These are phyloP conservation scores for Nyctibius bracteatus DNA, from an alignment of 2,113 vertebrate genomes.

Conservation along the genomic window DNA sequence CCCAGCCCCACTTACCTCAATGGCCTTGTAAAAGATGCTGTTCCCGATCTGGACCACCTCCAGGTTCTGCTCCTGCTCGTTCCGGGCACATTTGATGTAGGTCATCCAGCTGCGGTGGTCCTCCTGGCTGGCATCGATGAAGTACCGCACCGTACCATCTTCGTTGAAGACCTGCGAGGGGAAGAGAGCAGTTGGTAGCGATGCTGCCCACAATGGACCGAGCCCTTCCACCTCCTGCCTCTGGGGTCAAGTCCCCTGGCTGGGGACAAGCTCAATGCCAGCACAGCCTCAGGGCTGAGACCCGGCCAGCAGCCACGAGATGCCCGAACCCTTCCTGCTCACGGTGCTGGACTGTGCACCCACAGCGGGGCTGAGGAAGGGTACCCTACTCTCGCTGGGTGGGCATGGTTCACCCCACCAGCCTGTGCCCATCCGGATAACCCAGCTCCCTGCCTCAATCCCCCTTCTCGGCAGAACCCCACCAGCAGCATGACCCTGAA, in stretches of 20 bases:
- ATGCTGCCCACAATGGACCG: rapidly evolving
- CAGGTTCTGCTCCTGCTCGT: conserved; percentile 97
- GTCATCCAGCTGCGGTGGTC: conserved; percentile 99
- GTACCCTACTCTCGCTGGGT: neutral
- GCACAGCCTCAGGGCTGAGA: neutral
- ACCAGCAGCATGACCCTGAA: neutral
- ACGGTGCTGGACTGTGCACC: rapidly evolving
- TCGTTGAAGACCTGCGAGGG: conserved; percentile 89
- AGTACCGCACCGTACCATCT: conserved; percentile 90
- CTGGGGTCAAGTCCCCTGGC: neutral
- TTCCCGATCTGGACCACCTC: conserved; percentile 96
- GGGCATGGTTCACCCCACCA: rapidly evolving
- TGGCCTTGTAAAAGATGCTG: conserved; percentile 97
- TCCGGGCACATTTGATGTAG: conserved; percentile 95
- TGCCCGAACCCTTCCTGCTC: rapidly evolving
- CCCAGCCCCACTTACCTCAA: conserved; percentile 76
- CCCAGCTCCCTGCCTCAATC: neutral
- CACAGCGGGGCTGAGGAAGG: rapidly evolving
- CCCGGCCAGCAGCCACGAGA: rapidly evolving
- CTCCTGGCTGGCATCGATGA: conserved; percentile 96
- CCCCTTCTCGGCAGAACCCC: neutral
- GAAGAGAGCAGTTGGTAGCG: rapidly evolving
- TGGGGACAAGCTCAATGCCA: neutral
- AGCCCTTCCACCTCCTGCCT: neutral
- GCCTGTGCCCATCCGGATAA: neutral